A percentile compares a stretch with the other conserved stretches of the same genome.
phyloP scores from a whole-genome alignment of 1,140 invertebrate genomes.

The Bombus cullumanus region DNA sequence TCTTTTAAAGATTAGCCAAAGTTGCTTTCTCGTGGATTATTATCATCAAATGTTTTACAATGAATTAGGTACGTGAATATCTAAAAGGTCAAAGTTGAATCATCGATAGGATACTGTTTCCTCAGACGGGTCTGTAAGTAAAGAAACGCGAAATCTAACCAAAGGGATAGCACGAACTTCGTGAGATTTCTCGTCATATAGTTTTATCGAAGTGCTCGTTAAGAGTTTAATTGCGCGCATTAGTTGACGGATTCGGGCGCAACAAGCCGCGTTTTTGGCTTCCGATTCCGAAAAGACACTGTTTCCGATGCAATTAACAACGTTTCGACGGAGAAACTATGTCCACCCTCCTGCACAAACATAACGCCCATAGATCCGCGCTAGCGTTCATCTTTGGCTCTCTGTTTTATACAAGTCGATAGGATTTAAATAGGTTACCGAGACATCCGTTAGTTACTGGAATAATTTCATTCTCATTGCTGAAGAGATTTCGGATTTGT shows the following conservation, averaged over 20 bases:
- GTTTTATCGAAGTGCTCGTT: slow-evolving; percentile 45
- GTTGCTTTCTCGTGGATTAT: too few species aligned
- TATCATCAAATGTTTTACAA: too few species aligned
- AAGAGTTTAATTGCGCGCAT: slow-evolving; percentile 53
- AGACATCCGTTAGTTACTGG: too few species aligned
- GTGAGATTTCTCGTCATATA: slow-evolving; percentile 38
- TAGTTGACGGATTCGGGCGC: slow-evolving; percentile 41
- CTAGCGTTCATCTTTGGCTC: background rate
- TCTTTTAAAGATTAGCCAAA: too few species aligned
- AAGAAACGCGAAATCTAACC: slow-evolving; percentile 1
- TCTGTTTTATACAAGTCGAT: background rate
- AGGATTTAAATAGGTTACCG: too few species aligned
- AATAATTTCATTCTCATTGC: too few species aligned
- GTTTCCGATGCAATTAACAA: slow-evolving; percentile 27
- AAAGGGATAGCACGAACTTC: slow-evolving; percentile 21
- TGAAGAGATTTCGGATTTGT: too few species aligned
- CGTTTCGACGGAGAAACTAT: background rate
- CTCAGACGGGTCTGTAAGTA: too few species aligned
- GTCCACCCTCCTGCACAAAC: background rate
- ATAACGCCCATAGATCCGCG: background rate
- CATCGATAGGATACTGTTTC: too few species aligned
- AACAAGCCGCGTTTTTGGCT: slow-evolving; percentile 22
- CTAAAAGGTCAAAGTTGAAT: too few species aligned
- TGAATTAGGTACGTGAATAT: too few species aligned
- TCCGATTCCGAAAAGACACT: background rate